A percentile compares a stretch with the other conserved stretches of the same genome.
These are phyloP conservation scores for Trididemnum miniatum DNA, from an alignment of 23 tunicate genomes.

Conservation along the genomic window DNA sequence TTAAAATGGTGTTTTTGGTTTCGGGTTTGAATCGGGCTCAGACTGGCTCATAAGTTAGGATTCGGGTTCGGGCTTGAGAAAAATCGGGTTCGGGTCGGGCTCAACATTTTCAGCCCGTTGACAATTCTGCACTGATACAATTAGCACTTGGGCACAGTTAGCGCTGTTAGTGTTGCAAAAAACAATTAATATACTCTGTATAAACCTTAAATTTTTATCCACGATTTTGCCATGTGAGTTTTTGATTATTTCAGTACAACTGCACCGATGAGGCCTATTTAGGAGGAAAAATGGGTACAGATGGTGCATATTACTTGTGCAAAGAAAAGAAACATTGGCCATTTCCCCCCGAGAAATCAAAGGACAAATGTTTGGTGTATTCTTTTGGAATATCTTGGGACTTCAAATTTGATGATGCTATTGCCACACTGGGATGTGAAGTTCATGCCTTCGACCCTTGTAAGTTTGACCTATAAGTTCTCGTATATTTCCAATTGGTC, in stretches of 20 bases:
- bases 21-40: background rate
- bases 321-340: slow-evolving; percentile 7
- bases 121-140: background rate
- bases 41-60: background rate
- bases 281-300: background rate
- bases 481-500: background rate
- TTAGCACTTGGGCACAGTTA: too few species aligned
- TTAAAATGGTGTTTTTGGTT: too few species aligned
- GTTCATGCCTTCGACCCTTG: slow-evolving; percentile 33
- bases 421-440: slow-evolving; percentile 25
- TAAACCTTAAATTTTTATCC: too few species aligned
- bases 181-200: too few species aligned
- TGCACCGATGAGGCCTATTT: slow-evolving; percentile 8
- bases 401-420: slow-evolving; percentile 27
- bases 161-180: too few species aligned
- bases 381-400: slow-evolving; percentile 24
- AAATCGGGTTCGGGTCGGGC: background rate
- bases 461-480: background rate
- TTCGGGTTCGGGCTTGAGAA: background rate
- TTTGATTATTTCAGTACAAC: background rate
- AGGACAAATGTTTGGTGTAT: slow-evolving; percentile 19
- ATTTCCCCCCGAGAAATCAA: background rate
- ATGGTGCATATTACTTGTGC: slow-evolving; percentile 17
- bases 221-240: too few species aligned
- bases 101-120: background rate